A percentile compares a stretch with the other conserved stretches of the same genome.
These are phyloP conservation scores for Drosophila watanabei DNA, from an alignment of 1,140 invertebrate species.

Conservation along the genomic window DNA sequence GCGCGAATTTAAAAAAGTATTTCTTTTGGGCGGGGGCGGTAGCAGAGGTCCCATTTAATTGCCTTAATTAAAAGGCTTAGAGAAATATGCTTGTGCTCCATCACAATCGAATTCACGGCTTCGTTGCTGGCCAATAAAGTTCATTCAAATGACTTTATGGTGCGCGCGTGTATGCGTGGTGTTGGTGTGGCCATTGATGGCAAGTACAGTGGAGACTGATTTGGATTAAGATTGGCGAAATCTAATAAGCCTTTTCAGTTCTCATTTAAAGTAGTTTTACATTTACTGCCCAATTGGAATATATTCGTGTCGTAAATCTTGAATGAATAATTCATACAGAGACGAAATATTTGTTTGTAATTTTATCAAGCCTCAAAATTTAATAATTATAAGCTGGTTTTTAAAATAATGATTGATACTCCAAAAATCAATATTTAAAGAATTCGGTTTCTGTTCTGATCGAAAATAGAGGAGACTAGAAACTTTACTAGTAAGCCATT, in stretches of 20 bases:
- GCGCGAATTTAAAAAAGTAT: conserved; percentile 21
- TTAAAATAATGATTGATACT: too few species aligned
- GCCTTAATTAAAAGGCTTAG: conserved; percentile 50
- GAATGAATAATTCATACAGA: too few species aligned
- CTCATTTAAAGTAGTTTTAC: background rate
- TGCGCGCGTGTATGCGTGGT: conserved; percentile 29
- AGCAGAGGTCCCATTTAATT: conserved; percentile 28
- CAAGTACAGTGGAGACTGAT: conserved; percentile 19
- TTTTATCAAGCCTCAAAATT: too few species aligned
- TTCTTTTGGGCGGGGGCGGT: background rate
- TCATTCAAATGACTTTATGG: conserved; percentile 57
- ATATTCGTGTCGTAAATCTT: background rate
- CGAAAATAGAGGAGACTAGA: background rate
- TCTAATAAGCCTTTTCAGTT: background rate
- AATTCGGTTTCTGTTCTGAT: background rate
- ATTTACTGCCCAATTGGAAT: background rate
- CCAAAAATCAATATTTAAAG: too few species aligned
- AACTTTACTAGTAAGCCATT: background rate
- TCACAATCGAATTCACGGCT: conserved; percentile 46
- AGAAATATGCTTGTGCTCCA: conserved; percentile 19
- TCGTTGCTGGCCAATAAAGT: conserved; percentile 47
- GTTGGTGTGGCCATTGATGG: conserved; percentile 36
- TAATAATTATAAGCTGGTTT: too few species aligned
- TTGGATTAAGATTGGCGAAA: background rate
- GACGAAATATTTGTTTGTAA: too few species aligned